These are phyloP conservation scores for Tortricodes alternella DNA, from an alignment of 2,888 invertebrate species.

Conservation along the genomic window DNA sequence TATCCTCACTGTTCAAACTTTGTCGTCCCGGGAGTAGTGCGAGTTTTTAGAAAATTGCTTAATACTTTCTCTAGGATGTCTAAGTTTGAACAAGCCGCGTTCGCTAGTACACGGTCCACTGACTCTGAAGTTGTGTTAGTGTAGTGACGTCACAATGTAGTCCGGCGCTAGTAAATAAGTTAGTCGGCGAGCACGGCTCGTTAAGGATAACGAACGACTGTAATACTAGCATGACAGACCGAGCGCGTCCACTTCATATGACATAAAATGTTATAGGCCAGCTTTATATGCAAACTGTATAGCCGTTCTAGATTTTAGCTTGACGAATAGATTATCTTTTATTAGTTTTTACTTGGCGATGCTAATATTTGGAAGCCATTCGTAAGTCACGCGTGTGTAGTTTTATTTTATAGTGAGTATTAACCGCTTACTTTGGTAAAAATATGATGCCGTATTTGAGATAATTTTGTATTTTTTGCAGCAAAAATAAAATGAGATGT, in stretches of 20 bases:
- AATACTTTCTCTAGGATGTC: conserved; percentile 4
- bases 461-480: too few relatives aligned
- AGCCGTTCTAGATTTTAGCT: conserved; percentile 19
- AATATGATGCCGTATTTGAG: too few relatives aligned
- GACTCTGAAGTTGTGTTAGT: conserved; percentile 13
- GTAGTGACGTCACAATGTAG: conserved; percentile 13
- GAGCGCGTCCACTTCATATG: conserved; percentile 20
- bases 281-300: conserved; percentile 23
- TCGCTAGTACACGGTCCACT: conserved; percentile 1
- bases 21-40: conserved; percentile 3
- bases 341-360: too few relatives aligned
- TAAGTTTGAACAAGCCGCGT: conserved; percentile 2
- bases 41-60: conserved; percentile 1
- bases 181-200: conserved; percentile 31
- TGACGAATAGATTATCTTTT: conserved; percentile 1
- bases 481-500: too few relatives aligned
- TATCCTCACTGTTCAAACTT: conserved; percentile 1
- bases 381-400: too few relatives aligned
- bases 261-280: conserved; percentile 12
- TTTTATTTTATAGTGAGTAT: too few relatives aligned
- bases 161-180: conserved; percentile 28
- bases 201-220: conserved; percentile 32
- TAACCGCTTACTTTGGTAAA: too few relatives aligned
- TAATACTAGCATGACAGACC: conserved; percentile 29
- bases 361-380: too few relatives aligned